phyloP scores from a whole-genome alignment of 2,113 vertebrate species.

The Gallinago undulata region DNA sequence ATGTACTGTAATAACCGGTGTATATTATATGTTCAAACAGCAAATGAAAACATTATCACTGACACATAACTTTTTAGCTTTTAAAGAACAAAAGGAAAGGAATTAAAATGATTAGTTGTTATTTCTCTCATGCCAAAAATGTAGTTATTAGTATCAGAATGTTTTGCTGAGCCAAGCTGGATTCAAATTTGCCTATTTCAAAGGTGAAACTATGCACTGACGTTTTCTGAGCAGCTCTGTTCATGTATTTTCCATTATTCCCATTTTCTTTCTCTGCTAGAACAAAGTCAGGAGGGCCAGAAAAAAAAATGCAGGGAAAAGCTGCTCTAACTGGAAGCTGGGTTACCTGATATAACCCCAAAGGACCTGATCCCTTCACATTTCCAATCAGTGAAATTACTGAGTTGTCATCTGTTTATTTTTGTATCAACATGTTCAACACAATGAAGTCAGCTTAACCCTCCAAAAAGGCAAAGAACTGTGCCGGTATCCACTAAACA shows the following conservation, averaged over 20 bases:
- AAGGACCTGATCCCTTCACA: slow-evolving; percentile 13
- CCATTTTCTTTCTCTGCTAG: not conserved
- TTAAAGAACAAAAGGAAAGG: slow-evolving; percentile 11
- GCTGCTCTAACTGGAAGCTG: not conserved
- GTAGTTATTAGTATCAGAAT: not conserved
- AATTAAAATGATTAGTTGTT: not conserved
- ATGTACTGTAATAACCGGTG: not conserved
- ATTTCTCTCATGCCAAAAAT: not conserved
- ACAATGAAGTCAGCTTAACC: not conserved
- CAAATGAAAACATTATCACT: not conserved
- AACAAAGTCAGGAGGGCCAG: not conserved
- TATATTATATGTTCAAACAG: not conserved
- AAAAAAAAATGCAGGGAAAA: not conserved
- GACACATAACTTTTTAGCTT: not conserved
- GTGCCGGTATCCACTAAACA: not conserved
- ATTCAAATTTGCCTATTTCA: not conserved
- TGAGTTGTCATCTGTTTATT: slow-evolving; percentile 35
- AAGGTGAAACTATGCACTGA: not conserved
- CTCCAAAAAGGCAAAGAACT: not conserved
- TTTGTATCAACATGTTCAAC: not conserved
- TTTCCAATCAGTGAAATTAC: slow-evolving; percentile 29
- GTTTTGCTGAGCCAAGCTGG: not conserved
- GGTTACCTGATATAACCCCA: slow-evolving; percentile 51
- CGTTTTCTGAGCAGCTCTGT: not conserved
- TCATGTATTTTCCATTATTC: not conserved